Base-by-base conservation (phyloP, 1,140 invertebrate genomes). In the Lepidurus arcticus region DNA sequence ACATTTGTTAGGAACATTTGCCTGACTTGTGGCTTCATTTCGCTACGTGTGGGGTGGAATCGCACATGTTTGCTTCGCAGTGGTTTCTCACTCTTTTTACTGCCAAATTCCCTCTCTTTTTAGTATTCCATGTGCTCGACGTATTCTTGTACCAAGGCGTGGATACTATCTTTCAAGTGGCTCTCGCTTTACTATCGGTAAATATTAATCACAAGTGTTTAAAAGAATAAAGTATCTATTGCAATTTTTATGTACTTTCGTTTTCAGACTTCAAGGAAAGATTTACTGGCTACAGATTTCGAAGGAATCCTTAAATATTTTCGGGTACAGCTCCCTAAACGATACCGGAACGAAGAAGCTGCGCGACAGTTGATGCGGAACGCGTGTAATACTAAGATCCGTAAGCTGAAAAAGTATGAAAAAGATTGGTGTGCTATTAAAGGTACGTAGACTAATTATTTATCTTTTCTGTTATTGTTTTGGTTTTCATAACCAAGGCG, bases 81-180 rank as follows among this genome's bases (percentile, higher is more conserved):
- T 99, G 98, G 98, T 99, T 99, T 88, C 90, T 99, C 34, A 99
- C 98, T 0, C 87, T 99, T 13, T 99, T 98, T 86, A 99, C 98
- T 4, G 97, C 98, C 16, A 93, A 98, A 84, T 99, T 99, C 87
- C 98, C 98, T 4, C 87, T 99, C 1, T 94, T 93, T 84, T 92
- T 99, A 85, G 98, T 99, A 13, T 99, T 98, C 87, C 94, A 96
- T 84, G 98, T 99, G 78, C 87, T 99, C 26, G 98, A 99, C 84
- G 90, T 99, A 44, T 99, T 98, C 85, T 89, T 99, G 8, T 87
- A 95, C 42, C 93, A 96, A 90, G 96, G 96, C 43, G 91, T 96
- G 80, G 94, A 98, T 83, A 96, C 95, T 0, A 87, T 99, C 45
- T 99, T 99, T 85, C 95, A 98, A 90, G 92, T 79, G 26, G 96